A percentile compares a stretch with the other conserved stretches of the same genome.
These are phyloP conservation scores for Nasonia oneida DNA, from an alignment of 2,888 invertebrate genomes.

Conservation along the genomic window DNA sequence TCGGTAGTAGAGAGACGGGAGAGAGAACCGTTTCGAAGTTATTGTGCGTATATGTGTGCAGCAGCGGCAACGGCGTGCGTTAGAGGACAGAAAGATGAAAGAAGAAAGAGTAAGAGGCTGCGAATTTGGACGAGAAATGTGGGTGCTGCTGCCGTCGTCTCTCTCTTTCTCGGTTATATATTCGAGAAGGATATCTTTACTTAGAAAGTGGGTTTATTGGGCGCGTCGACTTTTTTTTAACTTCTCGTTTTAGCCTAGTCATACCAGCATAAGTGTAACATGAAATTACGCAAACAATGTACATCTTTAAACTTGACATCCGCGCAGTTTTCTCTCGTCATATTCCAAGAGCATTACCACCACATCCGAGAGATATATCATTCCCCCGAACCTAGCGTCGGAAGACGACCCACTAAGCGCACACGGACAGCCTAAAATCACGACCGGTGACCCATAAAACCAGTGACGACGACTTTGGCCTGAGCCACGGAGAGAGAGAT, in stretches of 20 bases:
- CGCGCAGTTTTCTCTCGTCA: neutral
- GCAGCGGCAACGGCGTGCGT: neutral
- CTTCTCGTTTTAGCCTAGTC: neutral
- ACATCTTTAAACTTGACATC: too few species aligned
- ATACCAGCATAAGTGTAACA: too few species aligned
- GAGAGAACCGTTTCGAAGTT: neutral
- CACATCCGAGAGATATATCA: neutral
- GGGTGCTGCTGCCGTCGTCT: neutral
- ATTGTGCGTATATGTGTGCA: neutral
- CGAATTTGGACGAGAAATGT: neutral
- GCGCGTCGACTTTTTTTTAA: neutral
- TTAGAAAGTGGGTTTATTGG: constrained; percentile 36
- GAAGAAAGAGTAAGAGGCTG: constrained; percentile 1
- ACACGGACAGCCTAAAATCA: constrained; percentile 55
- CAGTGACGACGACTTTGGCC: neutral
- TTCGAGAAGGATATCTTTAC: constrained; percentile 25
- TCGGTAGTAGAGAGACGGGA: too few species aligned
- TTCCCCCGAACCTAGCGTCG: neutral
- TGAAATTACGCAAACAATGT: too few species aligned
- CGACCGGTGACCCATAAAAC: constrained; percentile 69
- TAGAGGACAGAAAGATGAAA: constrained; percentile 5
- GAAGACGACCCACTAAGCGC: constrained; percentile 37
- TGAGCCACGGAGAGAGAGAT: too few species aligned
- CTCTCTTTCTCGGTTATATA: constrained; percentile 11
- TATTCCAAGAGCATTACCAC: neutral